Percentiles rank a stretch among this genome's conserved stretches.
These are phyloP conservation scores for Otus sunia DNA, from an alignment of 2,113 vertebrate species.

Conservation along the genomic window DNA sequence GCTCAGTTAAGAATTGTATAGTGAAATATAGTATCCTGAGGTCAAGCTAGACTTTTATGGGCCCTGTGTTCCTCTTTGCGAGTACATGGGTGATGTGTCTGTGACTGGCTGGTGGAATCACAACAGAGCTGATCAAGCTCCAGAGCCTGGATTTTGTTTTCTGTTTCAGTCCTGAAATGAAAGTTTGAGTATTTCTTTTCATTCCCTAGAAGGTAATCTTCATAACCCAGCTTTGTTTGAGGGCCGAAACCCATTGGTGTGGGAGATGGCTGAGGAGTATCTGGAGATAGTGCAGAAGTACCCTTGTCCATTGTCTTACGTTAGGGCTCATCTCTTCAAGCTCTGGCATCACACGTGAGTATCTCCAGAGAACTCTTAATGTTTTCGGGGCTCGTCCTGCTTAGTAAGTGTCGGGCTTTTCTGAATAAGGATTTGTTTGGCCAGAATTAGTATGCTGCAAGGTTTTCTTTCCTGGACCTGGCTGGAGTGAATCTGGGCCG, in stretches of 20 bases:
- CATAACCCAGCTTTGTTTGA: conserved; percentile 96
- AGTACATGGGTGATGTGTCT: background rate
- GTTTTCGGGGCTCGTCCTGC: background rate
- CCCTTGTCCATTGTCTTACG: conserved; percentile 88
- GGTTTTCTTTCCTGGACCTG: background rate
- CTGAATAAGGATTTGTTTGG: background rate
- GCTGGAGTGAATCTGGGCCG: background rate
- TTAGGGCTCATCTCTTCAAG: conserved; percentile 96
- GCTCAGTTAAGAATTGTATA: background rate
- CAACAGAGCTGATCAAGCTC: background rate
- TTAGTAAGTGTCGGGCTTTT: background rate
- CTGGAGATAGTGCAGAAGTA: conserved; percentile 85
- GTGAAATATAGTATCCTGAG: background rate
- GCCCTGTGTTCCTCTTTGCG: background rate
- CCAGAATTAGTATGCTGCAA: background rate
- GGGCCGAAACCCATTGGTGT: conserved; percentile 87
- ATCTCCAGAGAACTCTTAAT: background rate
- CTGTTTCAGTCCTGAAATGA: background rate
- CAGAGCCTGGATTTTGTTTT: background rate
- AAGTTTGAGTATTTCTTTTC: background rate
- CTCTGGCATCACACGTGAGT: conserved; percentile 98
- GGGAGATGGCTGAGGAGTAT: conserved; percentile 97
- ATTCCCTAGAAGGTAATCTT: conserved; percentile 88
- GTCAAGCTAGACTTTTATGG: background rate
- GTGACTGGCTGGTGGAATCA: background rate